Evolutionary conservation across 2,113 vertebrate species (phyloP).

Genomic region (Apteryx mantelli): DNA sequence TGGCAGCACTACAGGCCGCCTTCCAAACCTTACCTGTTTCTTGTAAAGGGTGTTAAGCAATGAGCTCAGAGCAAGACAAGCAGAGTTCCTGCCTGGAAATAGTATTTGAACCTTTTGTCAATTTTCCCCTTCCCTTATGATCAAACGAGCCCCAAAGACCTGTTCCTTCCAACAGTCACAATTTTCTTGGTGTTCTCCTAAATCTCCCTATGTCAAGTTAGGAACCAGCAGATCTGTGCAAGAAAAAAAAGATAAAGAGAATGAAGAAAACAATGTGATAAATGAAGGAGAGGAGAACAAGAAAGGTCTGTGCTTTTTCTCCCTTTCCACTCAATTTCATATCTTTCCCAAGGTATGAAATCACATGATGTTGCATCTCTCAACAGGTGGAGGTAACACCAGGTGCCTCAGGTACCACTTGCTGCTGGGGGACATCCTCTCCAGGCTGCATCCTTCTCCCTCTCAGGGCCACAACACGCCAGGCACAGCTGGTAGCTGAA

Average conservation of each 20-base stretch:
- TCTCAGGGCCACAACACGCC: background rate
- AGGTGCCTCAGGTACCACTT: background rate
- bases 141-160: background rate
- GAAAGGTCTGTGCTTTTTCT: background rate
- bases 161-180: background rate
- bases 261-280: background rate
- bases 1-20: background rate
- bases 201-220: background rate
- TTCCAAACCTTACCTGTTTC: background rate
- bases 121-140: background rate
- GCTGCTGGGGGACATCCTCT: background rate
- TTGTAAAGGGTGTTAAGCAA: background rate
- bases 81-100: background rate
- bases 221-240: background rate
- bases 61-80: background rate
- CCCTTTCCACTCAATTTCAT: background rate
- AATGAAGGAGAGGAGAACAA: background rate
- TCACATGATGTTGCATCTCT: background rate
- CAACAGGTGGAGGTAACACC: background rate
- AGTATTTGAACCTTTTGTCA: background rate
- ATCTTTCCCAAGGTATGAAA: background rate
- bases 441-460: background rate
- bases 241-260: rapidly evolving
- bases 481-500: background rate
- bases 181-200: background rate